Evolutionary conservation across 1,140 invertebrate species (phyloP).

Genomic region (Dendroctonus ponderosae): DNA sequence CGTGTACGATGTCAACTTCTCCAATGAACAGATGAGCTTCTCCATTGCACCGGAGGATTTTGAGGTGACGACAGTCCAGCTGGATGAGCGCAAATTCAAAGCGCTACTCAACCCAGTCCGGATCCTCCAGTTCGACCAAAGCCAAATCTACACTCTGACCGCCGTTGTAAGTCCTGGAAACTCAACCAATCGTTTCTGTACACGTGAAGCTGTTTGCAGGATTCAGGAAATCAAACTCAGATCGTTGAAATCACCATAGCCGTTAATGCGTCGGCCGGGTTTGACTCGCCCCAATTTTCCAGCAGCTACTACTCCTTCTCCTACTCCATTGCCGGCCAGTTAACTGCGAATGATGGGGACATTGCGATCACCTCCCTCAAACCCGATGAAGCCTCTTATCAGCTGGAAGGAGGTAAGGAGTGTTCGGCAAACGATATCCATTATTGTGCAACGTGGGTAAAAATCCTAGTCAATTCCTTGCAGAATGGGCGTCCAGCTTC

Average conservation of each 20-base stretch:
- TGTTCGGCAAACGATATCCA: neutral
- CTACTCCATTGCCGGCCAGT: too few relatives aligned
- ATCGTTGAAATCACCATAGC: too few relatives aligned
- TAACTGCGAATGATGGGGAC: too few relatives aligned
- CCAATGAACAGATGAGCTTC: constrained; percentile 37
- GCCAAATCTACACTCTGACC: constrained; percentile 20
- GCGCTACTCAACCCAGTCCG: constrained; percentile 21
- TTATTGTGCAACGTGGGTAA: too few relatives aligned
- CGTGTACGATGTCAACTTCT: constrained; percentile 38
- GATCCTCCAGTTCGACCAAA: constrained; percentile 19
- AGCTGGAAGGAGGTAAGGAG: constrained; percentile 19
- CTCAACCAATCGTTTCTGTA: neutral
- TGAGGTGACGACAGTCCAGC: constrained; percentile 1
- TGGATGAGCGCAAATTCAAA: constrained; percentile 24
- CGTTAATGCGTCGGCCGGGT: too few relatives aligned
- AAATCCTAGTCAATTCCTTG: too few relatives aligned
- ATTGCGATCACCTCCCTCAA: neutral
- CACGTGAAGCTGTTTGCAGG: neutral
- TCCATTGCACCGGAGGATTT: constrained; percentile 31
- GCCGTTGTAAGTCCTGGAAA: constrained; percentile 33
- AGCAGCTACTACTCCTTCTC: too few relatives aligned
- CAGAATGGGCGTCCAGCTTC: neutral
- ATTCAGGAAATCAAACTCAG: too few relatives aligned
- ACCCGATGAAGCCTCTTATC: neutral
- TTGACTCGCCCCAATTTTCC: too few relatives aligned